Evolutionary conservation across 2,888 invertebrate species (phyloP).

Genomic region (Cyaniris semiargus): DNA sequence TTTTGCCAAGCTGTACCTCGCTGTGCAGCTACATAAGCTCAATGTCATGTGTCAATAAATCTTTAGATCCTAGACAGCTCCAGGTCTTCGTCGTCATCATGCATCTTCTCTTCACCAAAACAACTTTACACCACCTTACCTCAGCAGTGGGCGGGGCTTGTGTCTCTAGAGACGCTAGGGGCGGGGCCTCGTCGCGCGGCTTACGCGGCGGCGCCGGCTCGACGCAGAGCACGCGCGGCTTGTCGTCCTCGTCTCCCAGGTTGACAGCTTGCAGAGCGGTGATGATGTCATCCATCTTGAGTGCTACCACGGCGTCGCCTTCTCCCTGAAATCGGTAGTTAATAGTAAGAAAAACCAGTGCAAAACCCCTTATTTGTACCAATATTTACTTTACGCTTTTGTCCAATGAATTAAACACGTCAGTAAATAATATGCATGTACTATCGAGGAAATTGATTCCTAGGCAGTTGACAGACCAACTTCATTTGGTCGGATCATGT

Average conservation of each 20-base stretch:
- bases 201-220: constrained; percentile 60
- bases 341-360: no score
- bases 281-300: constrained; percentile 65
- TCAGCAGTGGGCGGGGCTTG: background rate
- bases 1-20: no score
- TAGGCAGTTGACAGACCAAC: no score
- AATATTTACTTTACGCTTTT: no score
- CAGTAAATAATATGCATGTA: no score
- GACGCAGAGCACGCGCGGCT: constrained; percentile 55
- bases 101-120: no score
- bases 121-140: background rate
- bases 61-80: background rate
- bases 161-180: background rate
- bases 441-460: no score
- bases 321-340: constrained; percentile 56
- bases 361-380: no score
- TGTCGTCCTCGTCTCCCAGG: constrained; percentile 55
- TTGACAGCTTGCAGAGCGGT: constrained; percentile 63
- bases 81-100: background rate
- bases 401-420: no score
- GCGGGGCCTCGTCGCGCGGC: constrained; percentile 44
- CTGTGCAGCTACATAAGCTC: no score
- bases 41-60: no score
- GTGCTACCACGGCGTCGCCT: constrained; percentile 55
- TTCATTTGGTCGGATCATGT: no score